These are phyloP conservation scores for Ariolimax columbianus DNA, from an alignment of 2,888 invertebrate genomes.

Conservation along the genomic window DNA sequence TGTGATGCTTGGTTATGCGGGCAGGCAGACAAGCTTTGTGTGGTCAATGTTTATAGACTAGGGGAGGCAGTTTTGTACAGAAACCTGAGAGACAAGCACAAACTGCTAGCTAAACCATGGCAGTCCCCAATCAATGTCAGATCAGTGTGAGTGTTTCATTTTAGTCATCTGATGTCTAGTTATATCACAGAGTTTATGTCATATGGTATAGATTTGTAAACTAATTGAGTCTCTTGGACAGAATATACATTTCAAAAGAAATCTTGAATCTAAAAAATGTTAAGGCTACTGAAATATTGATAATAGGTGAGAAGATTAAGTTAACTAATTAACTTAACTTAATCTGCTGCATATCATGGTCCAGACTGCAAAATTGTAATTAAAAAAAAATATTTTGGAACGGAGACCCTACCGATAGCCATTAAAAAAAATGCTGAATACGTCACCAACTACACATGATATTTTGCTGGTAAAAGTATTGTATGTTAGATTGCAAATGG, in stretches of 20 bases:
- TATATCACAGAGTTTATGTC: not conserved
- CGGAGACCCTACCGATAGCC: no score
- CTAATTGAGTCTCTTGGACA: not conserved
- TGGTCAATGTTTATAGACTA: conserved; percentile 70
- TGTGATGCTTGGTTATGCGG: conserved; percentile 70
- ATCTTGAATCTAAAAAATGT: not conserved
- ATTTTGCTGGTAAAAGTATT: no score
- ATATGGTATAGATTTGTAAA: not conserved
- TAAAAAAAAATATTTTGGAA: no score
- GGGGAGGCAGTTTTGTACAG: conserved; percentile 69
- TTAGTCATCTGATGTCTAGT: not conserved
- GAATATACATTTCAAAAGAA: not conserved
- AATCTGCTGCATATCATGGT: no score
- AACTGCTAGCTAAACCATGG: conserved; percentile 59
- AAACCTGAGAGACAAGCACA: conserved; percentile 67
- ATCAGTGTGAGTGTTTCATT: conserved; percentile 61
- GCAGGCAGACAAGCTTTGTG: conserved; percentile 62
- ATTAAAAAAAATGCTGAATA: no score
- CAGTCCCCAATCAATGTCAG: conserved; percentile 62
- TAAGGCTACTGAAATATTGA: not conserved
- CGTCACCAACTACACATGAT: no score
- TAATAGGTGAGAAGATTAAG: no score
- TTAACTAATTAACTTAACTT: no score
- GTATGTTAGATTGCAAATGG: no score
- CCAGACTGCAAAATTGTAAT: no score